Evolutionary conservation across 2,797 vertebrate genomes (phyloP), one percentile per base, ranked within the genome.

Genomic region (Thalassophryne amazonica): DNA sequence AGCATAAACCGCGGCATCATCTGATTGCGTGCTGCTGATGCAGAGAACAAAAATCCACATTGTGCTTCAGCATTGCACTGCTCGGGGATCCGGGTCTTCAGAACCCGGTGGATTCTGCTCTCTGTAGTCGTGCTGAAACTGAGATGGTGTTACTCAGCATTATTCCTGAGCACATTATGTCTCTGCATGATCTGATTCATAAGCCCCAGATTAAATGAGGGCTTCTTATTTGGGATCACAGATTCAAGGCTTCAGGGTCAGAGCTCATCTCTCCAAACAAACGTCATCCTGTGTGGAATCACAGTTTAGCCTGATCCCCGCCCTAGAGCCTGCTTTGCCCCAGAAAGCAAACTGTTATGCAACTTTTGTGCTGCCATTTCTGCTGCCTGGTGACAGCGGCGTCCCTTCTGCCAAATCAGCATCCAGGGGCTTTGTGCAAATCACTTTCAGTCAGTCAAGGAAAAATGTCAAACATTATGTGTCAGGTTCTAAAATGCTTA

Each of bases 21-120:
- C 68, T 53, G 62, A 85, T 85, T 57, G 81, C 74, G n/a, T n/a
- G n/a, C 81, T 65, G 74, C 63, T 85, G 78, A 81, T 69, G 81
- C 69, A 69, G 32, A 73, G 68, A 59, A n/a, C 16, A 19, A 80
- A 79, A 83, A n/a, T 74, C 85, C 58, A 83, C 83, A 81, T 83
- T 81, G 52, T 35, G 35, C 45, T 30, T 68, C 69, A 52, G 71
- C 45, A 49, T 54, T 7, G 5, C 23, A 6, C n/a, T 8, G 2
- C 33, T 15, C 16, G 15, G 17, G 31, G 10, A 7, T 35, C 16
- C 34, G 32, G 34, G 32, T 15, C n/a, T n/a, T n/a, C n/a, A n/a
- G n/a, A n/a, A n/a, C n/a, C n/a, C n/a, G n/a, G n/a, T n/a, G n/a
- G n/a, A n/a, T n/a, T n/a, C n/a, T n/a, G n/a, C n/a, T n/a, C 40